Evolutionary conservation across 2,797 vertebrate species (phyloP), one percentile per base, ranked within the genome.

Genomic region (Ptychadena robeensis): DNA sequence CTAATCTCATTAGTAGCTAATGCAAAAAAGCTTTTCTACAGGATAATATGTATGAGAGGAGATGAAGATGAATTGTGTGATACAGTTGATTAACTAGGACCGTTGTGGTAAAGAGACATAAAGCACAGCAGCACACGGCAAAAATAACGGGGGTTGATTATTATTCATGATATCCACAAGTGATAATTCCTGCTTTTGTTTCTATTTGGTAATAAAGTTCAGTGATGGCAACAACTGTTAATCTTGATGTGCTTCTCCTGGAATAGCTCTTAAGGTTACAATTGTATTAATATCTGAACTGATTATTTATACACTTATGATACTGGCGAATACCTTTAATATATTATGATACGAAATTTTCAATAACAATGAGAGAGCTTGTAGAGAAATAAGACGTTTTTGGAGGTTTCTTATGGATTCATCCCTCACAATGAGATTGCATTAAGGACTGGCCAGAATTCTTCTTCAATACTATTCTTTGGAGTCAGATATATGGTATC

Each of bases 1-100:
- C 18, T 75, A 82, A 82, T 77, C 65, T 71, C 76, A 82, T 82
- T 82, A 82, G 28, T 7, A 14, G 27, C 37, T 82, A 82, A 82
- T 82, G 44, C 8, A 82, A 76, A 61, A 68, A 82, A 82, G 73
- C 73, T n/a, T n/a, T n/a, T n/a, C 81, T 64, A 44, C 32, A 70
- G 66, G 53, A 77, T 82, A 69, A 82, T 77, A 76, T 82, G 71
- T 71, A 77, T 82, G 67, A 71, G 81, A 70, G 34, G 30, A n/a
- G 30, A 77, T 71, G n/a, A 57, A 82, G 38, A 82, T 76, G 81
- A 64, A 22, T 71, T 67, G 40, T 77, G 73, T 27, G 67, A 77
- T 82, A 71, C 67, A 77, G 76, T 44, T 82, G 57, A 77, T 77
- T 82, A 77, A 64, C 53, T 12, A 63, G 30, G 65, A 48, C 57